Percentiles rank a stretch among this genome's conserved stretches.
phyloP scores from a whole-genome alignment of 2,797 vertebrate species.

The Chaunax sp. region DNA sequence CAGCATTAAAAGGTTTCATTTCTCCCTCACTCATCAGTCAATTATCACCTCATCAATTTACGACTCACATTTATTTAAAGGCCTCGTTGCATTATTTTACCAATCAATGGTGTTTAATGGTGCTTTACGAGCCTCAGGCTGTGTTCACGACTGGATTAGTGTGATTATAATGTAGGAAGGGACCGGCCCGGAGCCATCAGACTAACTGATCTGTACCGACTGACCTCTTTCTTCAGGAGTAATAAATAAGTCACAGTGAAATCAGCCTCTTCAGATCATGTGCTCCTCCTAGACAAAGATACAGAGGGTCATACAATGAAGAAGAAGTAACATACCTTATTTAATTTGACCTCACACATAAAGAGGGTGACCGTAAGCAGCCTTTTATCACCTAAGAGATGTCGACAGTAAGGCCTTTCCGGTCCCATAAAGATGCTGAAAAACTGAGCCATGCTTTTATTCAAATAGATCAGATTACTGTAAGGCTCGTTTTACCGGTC shows the following conservation, averaged over 20 bases:
- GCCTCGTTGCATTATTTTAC: background rate
- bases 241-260: background rate
- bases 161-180: background rate
- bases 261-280: slow-evolving; percentile 3
- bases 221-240: slow-evolving; percentile 13
- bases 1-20: no score
- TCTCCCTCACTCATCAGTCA: background rate
- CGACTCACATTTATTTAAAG: background rate
- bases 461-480: no score
- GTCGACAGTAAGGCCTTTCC: no score
- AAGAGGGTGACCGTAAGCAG: no score
- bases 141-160: background rate
- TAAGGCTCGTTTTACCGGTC: no score
- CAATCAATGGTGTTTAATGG: background rate
- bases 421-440: no score
- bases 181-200: background rate
- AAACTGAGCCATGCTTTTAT: no score
- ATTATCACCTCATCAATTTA: background rate
- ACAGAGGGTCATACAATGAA: background rate
- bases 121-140: background rate
- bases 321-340: no score
- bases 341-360: no score
- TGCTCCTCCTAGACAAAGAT: slow-evolving; percentile 5
- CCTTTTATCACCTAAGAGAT: no score
- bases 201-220: slow-evolving; percentile 22